Evolutionary conservation across 37 sponge, comb jelly and placozoan genomes (phyloP), one percentile per base, ranked within the genome.

Genomic region (Cliona cf. orientalis): DNA sequence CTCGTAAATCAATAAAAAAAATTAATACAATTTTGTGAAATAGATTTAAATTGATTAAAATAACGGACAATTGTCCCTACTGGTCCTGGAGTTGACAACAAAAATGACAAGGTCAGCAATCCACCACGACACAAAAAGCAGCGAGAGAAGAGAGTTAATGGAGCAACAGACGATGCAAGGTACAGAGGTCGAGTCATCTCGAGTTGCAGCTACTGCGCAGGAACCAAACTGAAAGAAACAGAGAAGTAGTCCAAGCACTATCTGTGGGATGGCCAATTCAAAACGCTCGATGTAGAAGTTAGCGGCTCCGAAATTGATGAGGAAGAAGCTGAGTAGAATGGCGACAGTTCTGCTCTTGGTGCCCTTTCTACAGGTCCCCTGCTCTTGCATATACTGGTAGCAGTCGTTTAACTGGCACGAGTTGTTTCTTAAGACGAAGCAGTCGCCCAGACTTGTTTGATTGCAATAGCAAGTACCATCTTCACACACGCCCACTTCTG

Each of bases 281-380:
- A 79, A 89, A 39, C 81, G 74, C 38, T 83, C 74, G 39, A 94
- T 86, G 75, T 94, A 94, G 78, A 94, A 94, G 62, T 94, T 94
- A 17, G 90, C 94, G 12, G 94, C 94, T 23, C 94, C 94, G 39
- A 86, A 82, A 40, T 86, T 86, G 34, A 86, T 83, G 41, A 94
- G 80, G 58, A 94, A 89, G 32, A 94, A 74, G 38, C 87, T 80
- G 45, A 94, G 74, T 4, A 89, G 59, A 2, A 94, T 64, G 6
- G 87, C 94, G 7, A 86, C 71, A 31, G 72, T 42, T 38, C 87
- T 60, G 5, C 69, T 74, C 28, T 33, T 67, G 1, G 25, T 42
- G 1, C 75, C 82, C 0, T 62, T 23, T 23, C 75, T 43, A 76
- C 94, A 93, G 40, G 42, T 40, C 9, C 41, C 71, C 2, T 59